Evolutionary conservation across 2,113 vertebrate species (phyloP).

Genomic region (Anhinga anhinga): DNA sequence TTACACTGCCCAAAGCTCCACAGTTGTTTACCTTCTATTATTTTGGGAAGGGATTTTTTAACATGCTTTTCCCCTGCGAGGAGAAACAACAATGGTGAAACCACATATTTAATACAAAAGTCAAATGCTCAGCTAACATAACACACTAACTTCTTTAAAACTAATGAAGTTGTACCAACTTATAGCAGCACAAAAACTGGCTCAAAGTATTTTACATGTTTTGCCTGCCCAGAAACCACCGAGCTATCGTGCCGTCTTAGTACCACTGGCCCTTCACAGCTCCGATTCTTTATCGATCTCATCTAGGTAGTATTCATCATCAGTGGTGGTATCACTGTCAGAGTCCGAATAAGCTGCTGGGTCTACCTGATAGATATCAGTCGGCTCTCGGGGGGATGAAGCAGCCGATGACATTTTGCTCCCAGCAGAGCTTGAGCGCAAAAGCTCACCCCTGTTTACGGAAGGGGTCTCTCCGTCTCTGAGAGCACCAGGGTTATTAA

Average conservation of each 20-base stretch:
- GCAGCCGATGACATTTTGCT: slow-evolving; percentile 57
- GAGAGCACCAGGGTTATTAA: slow-evolving; percentile 73
- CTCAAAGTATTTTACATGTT: not conserved
- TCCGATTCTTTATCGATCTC: slow-evolving; percentile 83
- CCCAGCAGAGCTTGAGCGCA: slow-evolving; percentile 62
- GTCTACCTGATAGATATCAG: slow-evolving; percentile 67
- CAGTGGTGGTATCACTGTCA: slow-evolving; percentile 88
- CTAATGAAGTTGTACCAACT: not conserved
- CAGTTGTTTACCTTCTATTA: not conserved
- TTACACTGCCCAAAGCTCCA: not conserved
- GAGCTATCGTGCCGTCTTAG: not conserved
- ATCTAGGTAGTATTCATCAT: slow-evolving; percentile 93
- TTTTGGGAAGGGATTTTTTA: not conserved
- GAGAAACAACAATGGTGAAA: not conserved
- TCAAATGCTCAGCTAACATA: not conserved
- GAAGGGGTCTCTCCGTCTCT: slow-evolving; percentile 41
- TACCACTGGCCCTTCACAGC: slow-evolving; percentile 51
- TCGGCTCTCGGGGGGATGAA: slow-evolving; percentile 56
- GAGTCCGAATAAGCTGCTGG: slow-evolving; percentile 79
- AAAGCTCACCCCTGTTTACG: slow-evolving; percentile 19
- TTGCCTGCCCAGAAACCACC: not conserved
- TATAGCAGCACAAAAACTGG: not conserved
- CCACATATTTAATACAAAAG: not conserved
- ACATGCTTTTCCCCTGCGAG: not conserved
- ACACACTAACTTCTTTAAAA: not conserved